These are phyloP conservation scores for Nymphalis io DNA, from an alignment of 1,140 invertebrate species.

Conservation along the genomic window DNA sequence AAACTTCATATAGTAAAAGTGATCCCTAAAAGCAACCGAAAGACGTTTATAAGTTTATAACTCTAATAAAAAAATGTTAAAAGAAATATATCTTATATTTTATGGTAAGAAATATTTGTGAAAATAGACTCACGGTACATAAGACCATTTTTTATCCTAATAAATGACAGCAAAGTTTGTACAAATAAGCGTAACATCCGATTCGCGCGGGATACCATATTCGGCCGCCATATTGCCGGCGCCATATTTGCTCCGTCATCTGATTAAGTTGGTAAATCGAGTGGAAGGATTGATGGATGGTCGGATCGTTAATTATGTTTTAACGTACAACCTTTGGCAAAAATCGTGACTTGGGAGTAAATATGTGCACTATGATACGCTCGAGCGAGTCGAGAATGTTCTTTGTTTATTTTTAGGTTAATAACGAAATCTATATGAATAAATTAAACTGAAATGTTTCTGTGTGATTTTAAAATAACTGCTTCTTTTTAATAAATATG, in stretches of 20 bases:
- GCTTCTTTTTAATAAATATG: too few species aligned
- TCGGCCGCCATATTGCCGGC: slow-evolving; percentile 30
- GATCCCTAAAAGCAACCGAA: too few species aligned
- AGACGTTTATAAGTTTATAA: too few species aligned
- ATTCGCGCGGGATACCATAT: slow-evolving; percentile 9
- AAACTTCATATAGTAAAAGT: too few species aligned
- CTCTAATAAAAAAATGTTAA: neutral
- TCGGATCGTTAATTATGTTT: slow-evolving; percentile 49
- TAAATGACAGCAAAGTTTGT: slow-evolving; percentile 20
- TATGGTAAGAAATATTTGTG: neutral
- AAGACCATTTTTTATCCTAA: slow-evolving; percentile 15
- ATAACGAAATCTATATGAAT: neutral
- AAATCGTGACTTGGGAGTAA: slow-evolving; percentile 35
- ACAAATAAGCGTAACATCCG: slow-evolving; percentile 21
- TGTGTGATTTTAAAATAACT: too few species aligned
- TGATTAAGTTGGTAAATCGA: slow-evolving; percentile 59
- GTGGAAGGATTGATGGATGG: slow-evolving; percentile 54
- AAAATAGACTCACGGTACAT: neutral
- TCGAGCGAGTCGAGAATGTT: neutral
- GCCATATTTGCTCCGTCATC: slow-evolving; percentile 47
- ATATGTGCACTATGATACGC: slow-evolving; percentile 29
- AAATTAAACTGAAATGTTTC: too few species aligned
- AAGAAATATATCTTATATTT: neutral
- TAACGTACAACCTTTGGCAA: slow-evolving; percentile 36
- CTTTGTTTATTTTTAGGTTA: neutral